Conservation (phyloP, 2,113 vertebrate species). For the Pimephales promelas region DNA sequence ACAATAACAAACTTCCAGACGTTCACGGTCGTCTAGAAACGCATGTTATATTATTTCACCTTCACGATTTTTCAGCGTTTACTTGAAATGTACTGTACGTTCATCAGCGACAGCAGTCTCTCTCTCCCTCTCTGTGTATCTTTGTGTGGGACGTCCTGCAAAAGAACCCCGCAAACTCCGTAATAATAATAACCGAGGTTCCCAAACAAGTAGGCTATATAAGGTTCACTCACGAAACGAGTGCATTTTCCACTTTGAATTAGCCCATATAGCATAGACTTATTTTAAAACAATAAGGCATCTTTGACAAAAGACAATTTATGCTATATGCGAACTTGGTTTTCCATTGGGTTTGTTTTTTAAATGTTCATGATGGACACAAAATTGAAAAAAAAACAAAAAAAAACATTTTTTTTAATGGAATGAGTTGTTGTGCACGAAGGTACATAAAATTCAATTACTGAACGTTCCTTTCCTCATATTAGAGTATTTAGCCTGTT, state of each 20-base stretch:
- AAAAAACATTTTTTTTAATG: neutral
- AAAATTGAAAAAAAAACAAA: neutral
- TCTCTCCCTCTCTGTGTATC: too few species aligned
- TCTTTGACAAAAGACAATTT: too few species aligned
- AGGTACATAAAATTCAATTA: neutral
- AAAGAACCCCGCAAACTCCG: neutral
- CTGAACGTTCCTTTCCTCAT: neutral
- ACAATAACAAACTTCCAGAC: neutral
- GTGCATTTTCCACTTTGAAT: neutral
- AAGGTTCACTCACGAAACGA: neutral
- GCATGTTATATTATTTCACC: neutral
- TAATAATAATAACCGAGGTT: neutral
- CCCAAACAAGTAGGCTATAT: neutral
- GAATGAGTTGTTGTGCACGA: too few species aligned
- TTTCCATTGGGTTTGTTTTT: too few species aligned
- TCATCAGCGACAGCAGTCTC: neutral
- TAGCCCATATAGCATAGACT: too few species aligned
- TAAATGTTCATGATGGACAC: neutral
- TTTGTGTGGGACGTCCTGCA: conserved; percentile 5
- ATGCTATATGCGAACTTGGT: too few species aligned
- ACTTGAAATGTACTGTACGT: neutral
- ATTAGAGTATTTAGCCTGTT: too few species aligned
- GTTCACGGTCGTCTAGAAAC: neutral
- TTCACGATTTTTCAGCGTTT: neutral
- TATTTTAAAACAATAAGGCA: too few species aligned